Base-by-base conservation (phyloP, 2,113 vertebrate genomes). In the Xiphophorus maculatus region DNA sequence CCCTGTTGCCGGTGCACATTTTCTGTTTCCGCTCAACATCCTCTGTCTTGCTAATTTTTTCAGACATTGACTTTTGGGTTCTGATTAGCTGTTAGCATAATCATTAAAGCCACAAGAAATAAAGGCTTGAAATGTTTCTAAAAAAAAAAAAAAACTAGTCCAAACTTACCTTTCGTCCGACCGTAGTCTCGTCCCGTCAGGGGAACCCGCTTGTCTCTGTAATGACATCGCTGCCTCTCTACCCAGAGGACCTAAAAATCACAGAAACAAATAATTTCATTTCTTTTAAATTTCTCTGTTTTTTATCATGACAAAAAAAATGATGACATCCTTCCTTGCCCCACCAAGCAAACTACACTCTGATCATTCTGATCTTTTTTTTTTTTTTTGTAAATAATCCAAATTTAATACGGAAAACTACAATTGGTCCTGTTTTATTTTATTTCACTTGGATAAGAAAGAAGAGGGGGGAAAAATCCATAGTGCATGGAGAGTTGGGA, bases 211-310 rank as follows among this genome's bases (percentile, higher is more conserved):
- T 91, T 89, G 22, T 89, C 77, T 89, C 91, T 85, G 7, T 87
- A 44, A 74, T 81, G 82, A 62, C 37, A 8, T 32, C 40, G 44
- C 77, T 92, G 91, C 73, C 85, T 81, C 79, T 89, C 80, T 22
- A 91, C 70, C 89, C 82, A 81, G 7, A 40, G 73, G n/a, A 90
- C 91, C 91, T 92, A 74, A 13, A 85, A 84, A 81, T 27, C 28
- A 85, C 58, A 78, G 84, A 0, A 63, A 11, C 40, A 35, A 44
- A 69, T 27, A 0, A 2, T 32, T 32, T 69, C 3, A n/a, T 13
- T 17, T 11, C 3, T 32, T 69, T 30, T 1, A 22, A 9, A 14
- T 8, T 30, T 60, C 12, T 40, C 13, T 40, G 1, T 42, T 2
- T 72, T 42, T 29, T n/a, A 37, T 12, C 28, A 25, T 5, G 15